Conservation (phyloP, 2,113 vertebrate genomes). For the Tragulus kanchil region DNA sequence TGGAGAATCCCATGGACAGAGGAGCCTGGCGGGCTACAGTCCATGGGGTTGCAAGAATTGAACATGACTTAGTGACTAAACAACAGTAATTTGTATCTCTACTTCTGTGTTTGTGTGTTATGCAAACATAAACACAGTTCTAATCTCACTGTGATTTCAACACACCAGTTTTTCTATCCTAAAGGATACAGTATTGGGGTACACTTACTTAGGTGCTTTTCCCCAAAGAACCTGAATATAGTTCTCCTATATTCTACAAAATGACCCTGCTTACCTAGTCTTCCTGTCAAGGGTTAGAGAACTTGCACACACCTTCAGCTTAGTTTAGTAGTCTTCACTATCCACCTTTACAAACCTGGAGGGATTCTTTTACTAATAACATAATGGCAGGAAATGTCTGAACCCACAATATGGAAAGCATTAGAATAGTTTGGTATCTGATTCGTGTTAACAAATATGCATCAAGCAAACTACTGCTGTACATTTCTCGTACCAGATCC, state of each 20-base stretch:
- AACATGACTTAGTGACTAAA: not conserved
- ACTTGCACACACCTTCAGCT: not conserved
- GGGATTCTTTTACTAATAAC: constrained; percentile 30
- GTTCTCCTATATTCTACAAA: not conserved
- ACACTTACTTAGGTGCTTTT: not conserved
- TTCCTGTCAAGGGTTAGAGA: not conserved
- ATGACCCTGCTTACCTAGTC: not conserved
- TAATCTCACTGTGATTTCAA: not conserved
- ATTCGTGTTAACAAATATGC: constrained; percentile 29
- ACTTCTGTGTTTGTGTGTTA: not conserved
- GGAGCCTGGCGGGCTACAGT: not conserved
- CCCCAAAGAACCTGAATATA: not conserved
- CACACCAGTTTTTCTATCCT: not conserved
- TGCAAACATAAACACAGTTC: not conserved
- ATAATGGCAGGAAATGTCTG: not conserved
- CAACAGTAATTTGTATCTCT: not conserved
- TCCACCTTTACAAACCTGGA: constrained; percentile 15
- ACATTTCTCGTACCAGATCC: not conserved
- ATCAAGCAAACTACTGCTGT: not conserved
- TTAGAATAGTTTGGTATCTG: constrained; percentile 16
- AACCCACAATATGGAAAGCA: constrained; percentile 3
- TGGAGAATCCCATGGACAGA: not conserved
- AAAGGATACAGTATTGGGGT: not conserved
- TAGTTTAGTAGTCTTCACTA: not conserved
- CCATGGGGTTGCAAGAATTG: not conserved